These are phyloP conservation scores for Caenorhabditis afra DNA, from an alignment of 2,888 invertebrate species.

Conservation along the genomic window DNA sequence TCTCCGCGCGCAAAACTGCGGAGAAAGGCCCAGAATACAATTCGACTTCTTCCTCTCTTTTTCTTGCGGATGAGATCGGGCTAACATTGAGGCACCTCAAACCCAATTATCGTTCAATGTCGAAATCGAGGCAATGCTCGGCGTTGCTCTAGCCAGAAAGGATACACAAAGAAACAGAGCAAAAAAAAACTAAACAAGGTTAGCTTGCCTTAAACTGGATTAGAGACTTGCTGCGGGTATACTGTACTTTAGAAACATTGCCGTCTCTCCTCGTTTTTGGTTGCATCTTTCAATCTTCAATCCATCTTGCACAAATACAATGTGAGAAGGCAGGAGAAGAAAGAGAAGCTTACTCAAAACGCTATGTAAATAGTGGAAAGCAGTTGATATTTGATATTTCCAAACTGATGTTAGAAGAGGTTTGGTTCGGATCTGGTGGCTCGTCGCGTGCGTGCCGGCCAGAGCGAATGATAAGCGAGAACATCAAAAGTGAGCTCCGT, in stretches of 20 bases:
- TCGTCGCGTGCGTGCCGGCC: neutral
- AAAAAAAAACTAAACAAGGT: constrained; percentile 58
- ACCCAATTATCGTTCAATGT: constrained; percentile 59
- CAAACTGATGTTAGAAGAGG: constrained; percentile 19
- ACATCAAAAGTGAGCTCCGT: constrained; percentile 44
- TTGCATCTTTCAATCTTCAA: constrained; percentile 11
- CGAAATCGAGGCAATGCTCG: constrained; percentile 46
- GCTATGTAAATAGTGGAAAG: constrained; percentile 29
- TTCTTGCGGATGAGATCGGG: constrained; percentile 16
- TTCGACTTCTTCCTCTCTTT: constrained; percentile 4
- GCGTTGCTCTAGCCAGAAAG: neutral
- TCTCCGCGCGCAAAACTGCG: neutral
- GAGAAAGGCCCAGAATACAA: constrained; percentile 3
- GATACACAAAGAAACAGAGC: constrained; percentile 37
- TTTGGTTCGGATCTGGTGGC: neutral
- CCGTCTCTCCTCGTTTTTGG: constrained; percentile 7
- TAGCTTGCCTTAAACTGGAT: constrained; percentile 44
- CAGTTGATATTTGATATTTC: constrained; percentile 51
- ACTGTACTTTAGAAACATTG: constrained; percentile 40
- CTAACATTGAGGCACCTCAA: constrained; percentile 56
- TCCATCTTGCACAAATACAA: constrained; percentile 27
- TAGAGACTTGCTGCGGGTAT: constrained; percentile 43
- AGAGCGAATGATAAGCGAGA: constrained; percentile 39
- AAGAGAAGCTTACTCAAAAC: constrained; percentile 44
- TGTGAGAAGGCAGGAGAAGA: neutral